phyloP scores from a whole-genome alignment of 2,888 invertebrate species.

The Panzeria rudis region DNA sequence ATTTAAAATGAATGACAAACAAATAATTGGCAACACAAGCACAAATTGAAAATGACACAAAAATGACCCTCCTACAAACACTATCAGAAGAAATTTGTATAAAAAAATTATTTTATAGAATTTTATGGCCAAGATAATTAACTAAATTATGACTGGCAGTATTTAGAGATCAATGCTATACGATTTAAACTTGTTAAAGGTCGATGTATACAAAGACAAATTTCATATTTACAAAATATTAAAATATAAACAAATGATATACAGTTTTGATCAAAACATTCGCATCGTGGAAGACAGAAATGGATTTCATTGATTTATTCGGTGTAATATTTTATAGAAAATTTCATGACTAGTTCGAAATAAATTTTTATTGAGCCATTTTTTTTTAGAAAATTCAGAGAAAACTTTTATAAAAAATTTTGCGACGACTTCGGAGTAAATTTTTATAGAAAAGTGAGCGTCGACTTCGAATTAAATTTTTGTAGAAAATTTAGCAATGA shows the following conservation, averaged over 20 bases:
- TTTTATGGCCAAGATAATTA: slow-evolving; percentile 56
- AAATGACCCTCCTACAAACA: slow-evolving; percentile 28
- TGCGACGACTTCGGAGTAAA: too few species aligned
- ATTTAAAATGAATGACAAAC: slow-evolving; percentile 27
- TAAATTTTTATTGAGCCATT: too few species aligned
- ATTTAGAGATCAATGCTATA: slow-evolving; percentile 63
- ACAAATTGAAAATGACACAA: slow-evolving; percentile 7
- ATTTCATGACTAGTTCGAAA: too few species aligned
- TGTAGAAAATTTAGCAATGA: too few species aligned
- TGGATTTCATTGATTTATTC: background rate
- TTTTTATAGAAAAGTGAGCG: too few species aligned
- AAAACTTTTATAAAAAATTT: too few species aligned
- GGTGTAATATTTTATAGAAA: too few species aligned
- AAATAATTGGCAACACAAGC: slow-evolving; percentile 23
- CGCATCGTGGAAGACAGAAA: background rate
- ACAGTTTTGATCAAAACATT: background rate
- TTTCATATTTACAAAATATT: background rate
- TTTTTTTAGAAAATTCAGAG: too few species aligned
- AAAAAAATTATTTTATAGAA: slow-evolving; percentile 22
- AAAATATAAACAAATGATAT: background rate
- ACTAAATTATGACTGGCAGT: slow-evolving; percentile 50
- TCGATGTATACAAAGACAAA: slow-evolving; percentile 12
- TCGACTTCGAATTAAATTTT: too few species aligned
- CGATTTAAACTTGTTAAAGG: slow-evolving; percentile 66
- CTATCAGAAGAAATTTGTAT: slow-evolving; percentile 13